A percentile compares a stretch with the other conserved stretches of the same genome.
These are phyloP conservation scores for Cosmopolites sordidus DNA, from an alignment of 2,888 invertebrate species.

Conservation along the genomic window DNA sequence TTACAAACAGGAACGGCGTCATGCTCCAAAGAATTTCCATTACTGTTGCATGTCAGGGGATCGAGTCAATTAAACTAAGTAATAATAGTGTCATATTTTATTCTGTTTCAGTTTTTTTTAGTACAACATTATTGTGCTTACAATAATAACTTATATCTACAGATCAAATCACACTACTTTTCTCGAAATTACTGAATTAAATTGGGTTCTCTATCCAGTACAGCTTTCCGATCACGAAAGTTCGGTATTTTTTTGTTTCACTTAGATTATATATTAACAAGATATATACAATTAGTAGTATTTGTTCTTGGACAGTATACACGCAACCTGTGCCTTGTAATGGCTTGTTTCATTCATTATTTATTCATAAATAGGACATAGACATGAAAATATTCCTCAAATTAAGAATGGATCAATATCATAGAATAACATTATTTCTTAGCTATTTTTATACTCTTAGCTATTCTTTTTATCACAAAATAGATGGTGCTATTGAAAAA, in stretches of 20 bases:
- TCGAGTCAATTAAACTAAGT: slow-evolving; percentile 37
- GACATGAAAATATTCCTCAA: no score
- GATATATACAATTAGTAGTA: slow-evolving; percentile 13
- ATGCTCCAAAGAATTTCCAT: slow-evolving; percentile 11
- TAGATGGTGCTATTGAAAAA: no score
- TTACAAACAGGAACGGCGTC: not conserved
- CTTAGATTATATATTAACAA: slow-evolving; percentile 14
- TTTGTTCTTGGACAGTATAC: not conserved
- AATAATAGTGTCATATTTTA: slow-evolving; percentile 40
- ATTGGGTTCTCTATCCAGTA: slow-evolving; percentile 27
- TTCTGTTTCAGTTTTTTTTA: slow-evolving; percentile 39
- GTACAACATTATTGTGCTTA: slow-evolving; percentile 45
- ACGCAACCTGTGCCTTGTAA: not conserved
- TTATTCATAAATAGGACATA: no score
- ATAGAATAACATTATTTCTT: no score
- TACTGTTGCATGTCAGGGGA: slow-evolving; percentile 18
- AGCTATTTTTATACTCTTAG: no score
- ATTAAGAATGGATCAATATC: no score
- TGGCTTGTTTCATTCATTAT: no score
- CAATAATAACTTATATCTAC: slow-evolving; percentile 47
- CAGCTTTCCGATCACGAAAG: slow-evolving; percentile 27
- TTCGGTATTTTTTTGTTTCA: slow-evolving; percentile 5
- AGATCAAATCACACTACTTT: slow-evolving; percentile 48
- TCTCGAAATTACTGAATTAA: slow-evolving; percentile 33
- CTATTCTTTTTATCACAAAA: no score